Conservation (phyloP, 2,797 vertebrate genomes). For the Manis crassicaudata region DNA sequence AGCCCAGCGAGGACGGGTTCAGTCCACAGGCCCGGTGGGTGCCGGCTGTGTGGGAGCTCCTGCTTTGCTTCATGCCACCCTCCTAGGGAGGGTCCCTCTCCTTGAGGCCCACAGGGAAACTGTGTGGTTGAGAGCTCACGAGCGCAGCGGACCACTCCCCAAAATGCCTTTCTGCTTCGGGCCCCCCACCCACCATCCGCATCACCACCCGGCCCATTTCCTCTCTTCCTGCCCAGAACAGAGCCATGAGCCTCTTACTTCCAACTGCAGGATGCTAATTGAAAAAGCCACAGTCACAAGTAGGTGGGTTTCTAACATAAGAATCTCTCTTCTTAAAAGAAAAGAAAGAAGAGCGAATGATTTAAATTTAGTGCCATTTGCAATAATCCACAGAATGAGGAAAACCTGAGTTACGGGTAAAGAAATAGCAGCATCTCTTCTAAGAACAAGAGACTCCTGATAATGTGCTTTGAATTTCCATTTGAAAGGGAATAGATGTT, state of each 20-base stretch:
- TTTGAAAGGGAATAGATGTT: slow-evolving; percentile 66
- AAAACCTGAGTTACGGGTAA: slow-evolving; percentile 43
- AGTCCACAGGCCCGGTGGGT: slow-evolving; percentile 21
- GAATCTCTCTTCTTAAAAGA: slow-evolving; percentile 12
- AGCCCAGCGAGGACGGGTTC: background rate
- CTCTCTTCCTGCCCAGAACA: background rate
- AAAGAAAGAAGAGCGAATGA: slow-evolving; percentile 54
- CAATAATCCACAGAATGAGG: slow-evolving; percentile 34
- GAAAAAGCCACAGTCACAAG: background rate
- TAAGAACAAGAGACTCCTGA: slow-evolving; percentile 48
- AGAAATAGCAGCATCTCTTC: background rate
- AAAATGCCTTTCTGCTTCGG: background rate
- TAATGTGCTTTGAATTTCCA: slow-evolving; percentile 63
- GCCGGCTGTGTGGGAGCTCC: background rate
- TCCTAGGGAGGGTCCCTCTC: background rate
- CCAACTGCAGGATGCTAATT: background rate
- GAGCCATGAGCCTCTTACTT: background rate
- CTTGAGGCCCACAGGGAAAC: background rate
- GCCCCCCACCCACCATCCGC: rapidly evolving
- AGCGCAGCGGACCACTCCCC: background rate
- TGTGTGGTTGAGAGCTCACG: background rate
- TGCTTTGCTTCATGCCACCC: background rate
- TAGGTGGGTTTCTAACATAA: slow-evolving; percentile 26
- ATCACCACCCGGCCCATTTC: background rate
- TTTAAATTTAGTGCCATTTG: background rate